Conservation (phyloP, 2,888 invertebrate species). For the Morpho deidamia region DNA sequence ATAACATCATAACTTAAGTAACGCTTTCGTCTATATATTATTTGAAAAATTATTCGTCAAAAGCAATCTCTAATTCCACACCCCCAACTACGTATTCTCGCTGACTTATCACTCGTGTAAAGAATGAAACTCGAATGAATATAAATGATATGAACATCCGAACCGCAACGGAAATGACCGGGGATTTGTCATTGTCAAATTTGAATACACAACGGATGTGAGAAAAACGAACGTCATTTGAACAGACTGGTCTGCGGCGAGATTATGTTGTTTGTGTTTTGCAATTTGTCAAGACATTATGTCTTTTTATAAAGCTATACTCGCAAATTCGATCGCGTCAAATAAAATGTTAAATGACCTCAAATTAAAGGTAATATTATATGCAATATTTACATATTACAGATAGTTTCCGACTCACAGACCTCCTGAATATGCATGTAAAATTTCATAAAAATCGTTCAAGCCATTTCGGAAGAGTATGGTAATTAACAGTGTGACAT, state of each 20-base stretch:
- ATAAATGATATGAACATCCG: conserved; percentile 70
- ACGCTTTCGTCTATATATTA: too few relatives aligned
- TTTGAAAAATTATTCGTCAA: not conserved
- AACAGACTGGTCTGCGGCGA: conserved; percentile 35
- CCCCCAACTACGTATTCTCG: conserved; percentile 49
- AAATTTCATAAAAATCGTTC: too few relatives aligned
- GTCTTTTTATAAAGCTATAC: not conserved
- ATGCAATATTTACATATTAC: too few relatives aligned
- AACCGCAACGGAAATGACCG: conserved; percentile 68
- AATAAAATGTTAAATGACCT: too few relatives aligned
- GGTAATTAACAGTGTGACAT: too few relatives aligned
- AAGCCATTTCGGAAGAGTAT: too few relatives aligned
- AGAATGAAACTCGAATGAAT: conserved; percentile 60
- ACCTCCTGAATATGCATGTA: too few relatives aligned
- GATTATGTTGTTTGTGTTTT: conserved; percentile 24
- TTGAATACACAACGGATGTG: conserved; percentile 68
- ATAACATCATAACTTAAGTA: too few relatives aligned
- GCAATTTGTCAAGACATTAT: conserved; percentile 1
- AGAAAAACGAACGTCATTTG: conserved; percentile 72
- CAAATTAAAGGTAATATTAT: too few relatives aligned
- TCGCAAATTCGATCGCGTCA: too few relatives aligned
- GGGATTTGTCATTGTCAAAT: conserved; percentile 74
- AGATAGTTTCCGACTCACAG: too few relatives aligned
- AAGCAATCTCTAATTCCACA: conserved; percentile 40
- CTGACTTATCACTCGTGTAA: conserved; percentile 50